Evolutionary conservation across 2,797 vertebrate genomes (phyloP).

Genomic region (Rhincodon typus): DNA sequence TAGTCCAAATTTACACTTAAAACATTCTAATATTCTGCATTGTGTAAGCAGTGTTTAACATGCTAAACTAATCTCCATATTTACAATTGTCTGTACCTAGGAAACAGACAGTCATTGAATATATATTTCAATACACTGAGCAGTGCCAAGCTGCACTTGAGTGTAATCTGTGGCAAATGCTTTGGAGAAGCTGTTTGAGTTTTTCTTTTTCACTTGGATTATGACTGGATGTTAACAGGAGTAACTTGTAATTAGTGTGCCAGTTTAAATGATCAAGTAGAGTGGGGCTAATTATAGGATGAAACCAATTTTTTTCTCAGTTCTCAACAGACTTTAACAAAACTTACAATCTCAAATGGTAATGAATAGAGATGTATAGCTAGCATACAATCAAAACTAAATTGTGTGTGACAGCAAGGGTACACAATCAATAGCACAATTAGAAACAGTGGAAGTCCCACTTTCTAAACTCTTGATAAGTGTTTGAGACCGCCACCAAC

Average conservation of each 20-base stretch:
- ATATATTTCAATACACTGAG: not conserved
- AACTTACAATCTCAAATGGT: not conserved
- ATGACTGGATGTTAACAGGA: not conserved
- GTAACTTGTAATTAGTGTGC: not conserved
- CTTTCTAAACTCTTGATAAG: not conserved
- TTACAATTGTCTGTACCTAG: not conserved
- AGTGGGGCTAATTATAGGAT: not conserved
- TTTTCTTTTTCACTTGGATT: not conserved
- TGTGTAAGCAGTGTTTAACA: not conserved
- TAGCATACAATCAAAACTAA: not conserved
- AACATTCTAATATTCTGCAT: not conserved
- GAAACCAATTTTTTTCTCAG: not conserved
- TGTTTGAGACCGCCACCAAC: not conserved
- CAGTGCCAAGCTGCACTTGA: not conserved
- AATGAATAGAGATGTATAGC: not conserved
- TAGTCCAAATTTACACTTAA: not conserved
- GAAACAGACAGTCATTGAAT: not conserved
- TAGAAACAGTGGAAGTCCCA: not conserved
- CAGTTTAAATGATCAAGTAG: not conserved
- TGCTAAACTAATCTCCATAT: not conserved
- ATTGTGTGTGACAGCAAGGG: not conserved
- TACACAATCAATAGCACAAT: not conserved
- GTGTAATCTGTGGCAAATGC: not conserved
- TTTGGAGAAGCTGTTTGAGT: not conserved
- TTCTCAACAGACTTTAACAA: not conserved